Base-by-base conservation (phyloP, 2,888 invertebrate species). In the Miltochrista miniata region DNA sequence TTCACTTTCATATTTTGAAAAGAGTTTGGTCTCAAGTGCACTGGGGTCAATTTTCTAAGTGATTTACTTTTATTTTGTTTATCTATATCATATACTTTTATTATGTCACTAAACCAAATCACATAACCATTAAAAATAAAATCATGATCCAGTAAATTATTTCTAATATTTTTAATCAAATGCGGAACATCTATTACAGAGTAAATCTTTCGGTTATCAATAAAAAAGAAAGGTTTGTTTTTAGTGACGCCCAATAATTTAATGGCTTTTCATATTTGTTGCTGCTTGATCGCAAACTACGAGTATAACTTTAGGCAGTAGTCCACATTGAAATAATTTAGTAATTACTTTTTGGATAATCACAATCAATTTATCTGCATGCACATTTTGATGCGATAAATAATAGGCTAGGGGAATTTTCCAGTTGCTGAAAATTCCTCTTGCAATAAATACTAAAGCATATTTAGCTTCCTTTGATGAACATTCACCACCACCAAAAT, bases 161-260 rank as follows among this genome's bases (percentile, higher is more conserved):
- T 57, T 40, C 55, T 50, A 9, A 61, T 34, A 48, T 51, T 56
- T 54, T 61, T 58, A n/a, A 61, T 51, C 33, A 56, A 40, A 45
- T 59, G 56, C 0, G 61, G 61, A 0, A 35, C 43, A 37, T 45
- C 38, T 31, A 45, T 38, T 11, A 45, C 12, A 1, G 37, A 2
- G 31, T 8, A 45, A 14, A 37, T 15, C 31, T 45, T 45, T 11
- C 13, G 13, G 8, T n/a, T 11, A 38, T 38, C 38, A 11, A 38
- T 18, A 31, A 38, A 45, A 38, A 45, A 45, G n/a, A 31, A 38
- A 14, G 56, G 37, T 42, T 39, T 38, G 44, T 35, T 1, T 12
- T 7, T 8, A 30, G 7, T 30, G 8, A 8, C 30, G 30, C 34
- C 5, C n/a, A 34, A 34, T 1, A 11, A 11, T 34, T 34, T 34